Base-by-base conservation (phyloP, 2,113 vertebrate species). In the Mungos mungo region DNA sequence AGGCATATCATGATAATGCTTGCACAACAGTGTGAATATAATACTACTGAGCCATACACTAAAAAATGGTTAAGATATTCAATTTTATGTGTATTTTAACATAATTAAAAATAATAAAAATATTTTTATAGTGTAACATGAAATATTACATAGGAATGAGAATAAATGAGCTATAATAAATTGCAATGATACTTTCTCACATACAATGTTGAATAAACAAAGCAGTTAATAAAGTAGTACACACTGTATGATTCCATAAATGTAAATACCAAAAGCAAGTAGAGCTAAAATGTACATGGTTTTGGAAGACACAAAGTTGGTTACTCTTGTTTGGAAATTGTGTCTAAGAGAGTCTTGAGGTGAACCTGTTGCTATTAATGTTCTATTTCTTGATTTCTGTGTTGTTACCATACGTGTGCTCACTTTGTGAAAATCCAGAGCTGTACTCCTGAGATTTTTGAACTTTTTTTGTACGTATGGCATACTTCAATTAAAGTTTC, bases 31-130 rank as follows among this genome's bases (percentile, higher is more conserved):
- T 84, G 31, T 85, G 33, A 84, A 33, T 77, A 63, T 93, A 89
- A 88, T 76, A 68, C 38, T 89, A 29, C 9, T 77, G 69, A 88
- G 60, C 57, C 52, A 45, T 76, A 68, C 1, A 21, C 77, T 71
- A 89, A 69, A 89, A 93, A 93, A 88, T 82, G 77, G 14, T 74
- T 60, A 84, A 90, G 71, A 71, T 45, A 7, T 19, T 72, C 29
- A 87, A 57, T 91, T 90, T 92, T 72, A 66, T 35, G 13, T 88
- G 21, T 83, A 83, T 63, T 95, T 95, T 88, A 83, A 16, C 76
- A 76, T 31, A 92, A 88, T 82, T 66, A 50, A 82, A 91, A 94
- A 87, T 71, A 63, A 71, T 90, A 81, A 80, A 65, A 95, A 89
- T 52, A 57, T 81, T 74, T 33, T 72, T 76, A 66, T 45, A 35